A percentile compares a stretch with the other conserved stretches of the same genome.
phyloP scores from a whole-genome alignment of 2,797 vertebrate genomes.

The Apogon hyalosoma region DNA sequence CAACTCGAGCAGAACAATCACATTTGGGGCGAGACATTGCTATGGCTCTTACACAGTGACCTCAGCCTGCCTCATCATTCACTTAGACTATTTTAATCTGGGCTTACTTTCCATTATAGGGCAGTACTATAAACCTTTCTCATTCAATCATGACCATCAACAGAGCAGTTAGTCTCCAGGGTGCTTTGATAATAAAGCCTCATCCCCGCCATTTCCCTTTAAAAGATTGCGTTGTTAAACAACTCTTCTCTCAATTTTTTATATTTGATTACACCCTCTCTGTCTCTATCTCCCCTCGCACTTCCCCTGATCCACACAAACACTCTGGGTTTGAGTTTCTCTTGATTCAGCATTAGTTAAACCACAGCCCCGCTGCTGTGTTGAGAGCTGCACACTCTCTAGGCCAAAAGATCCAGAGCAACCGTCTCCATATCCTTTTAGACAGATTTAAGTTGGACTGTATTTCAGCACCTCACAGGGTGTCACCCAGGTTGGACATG shows the following conservation, averaged over 20 bases:
- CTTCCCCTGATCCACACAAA: constrained; percentile 11
- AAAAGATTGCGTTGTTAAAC: constrained; percentile 58
- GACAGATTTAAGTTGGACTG: constrained; percentile 40
- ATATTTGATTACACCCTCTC: constrained; percentile 41
- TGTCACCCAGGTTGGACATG: constrained; percentile 45
- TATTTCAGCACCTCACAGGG: constrained; percentile 56
- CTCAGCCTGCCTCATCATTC: constrained; percentile 72
- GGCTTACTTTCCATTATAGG: constrained; percentile 77
- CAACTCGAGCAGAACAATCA: constrained; percentile 83
- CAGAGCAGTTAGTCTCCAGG: constrained; percentile 47
- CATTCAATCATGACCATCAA: constrained; percentile 73
- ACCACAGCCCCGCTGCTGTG: constrained; percentile 47
- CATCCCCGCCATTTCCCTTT: constrained; percentile 42
- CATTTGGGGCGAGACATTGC: constrained; percentile 75
- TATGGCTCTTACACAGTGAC: constrained; percentile 69
- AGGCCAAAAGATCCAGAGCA: constrained; percentile 22
- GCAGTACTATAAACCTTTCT: constrained; percentile 56
- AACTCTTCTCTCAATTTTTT: constrained; percentile 42
- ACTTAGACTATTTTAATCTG: constrained; percentile 77
- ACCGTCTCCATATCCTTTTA: constrained; percentile 35
- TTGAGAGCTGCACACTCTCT: constrained; percentile 25
- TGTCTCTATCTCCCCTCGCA: background rate
- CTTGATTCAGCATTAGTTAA: constrained; percentile 67
- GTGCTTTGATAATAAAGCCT: constrained; percentile 38
- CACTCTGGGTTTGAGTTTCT: constrained; percentile 58